phyloP scores from a whole-genome alignment of 2,888 invertebrate genomes.

The Dermolepida albohirtum region DNA sequence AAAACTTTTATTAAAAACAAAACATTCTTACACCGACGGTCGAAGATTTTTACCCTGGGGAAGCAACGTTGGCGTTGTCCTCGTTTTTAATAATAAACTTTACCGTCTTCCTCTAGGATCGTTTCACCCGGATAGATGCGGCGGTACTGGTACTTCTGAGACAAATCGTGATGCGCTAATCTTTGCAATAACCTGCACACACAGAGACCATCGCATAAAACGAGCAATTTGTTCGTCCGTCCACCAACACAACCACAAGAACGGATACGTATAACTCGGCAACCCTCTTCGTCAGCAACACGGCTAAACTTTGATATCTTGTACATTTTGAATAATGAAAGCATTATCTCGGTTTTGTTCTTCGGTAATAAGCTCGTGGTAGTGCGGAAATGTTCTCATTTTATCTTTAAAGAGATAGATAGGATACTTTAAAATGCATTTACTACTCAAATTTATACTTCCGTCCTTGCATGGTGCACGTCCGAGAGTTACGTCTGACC shows the following conservation, averaged over 20 bases:
- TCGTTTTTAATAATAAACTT: no score
- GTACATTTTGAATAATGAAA: constrained; percentile 17
- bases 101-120: not conserved
- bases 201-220: no score
- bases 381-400: not conserved
- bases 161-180: constrained; percentile 15
- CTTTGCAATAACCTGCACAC: constrained; percentile 2
- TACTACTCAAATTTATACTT: no score
- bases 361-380: constrained; percentile 8
- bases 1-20: no score
- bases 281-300: not conserved
- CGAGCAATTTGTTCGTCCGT: constrained; percentile 12
- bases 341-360: constrained; percentile 19
- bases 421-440: no score
- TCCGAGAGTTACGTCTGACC: no score
- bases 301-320: not conserved
- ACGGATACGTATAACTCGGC: not conserved
- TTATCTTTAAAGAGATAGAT: no score
- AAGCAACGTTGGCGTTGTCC: no score
- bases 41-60: no score
- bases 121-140: not conserved
- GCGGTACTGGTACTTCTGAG: not conserved
- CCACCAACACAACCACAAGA: not conserved
- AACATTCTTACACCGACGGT: no score
- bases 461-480: no score